Conservation (phyloP, 2,797 vertebrate species). For the Chaetodon trifasciatus region DNA sequence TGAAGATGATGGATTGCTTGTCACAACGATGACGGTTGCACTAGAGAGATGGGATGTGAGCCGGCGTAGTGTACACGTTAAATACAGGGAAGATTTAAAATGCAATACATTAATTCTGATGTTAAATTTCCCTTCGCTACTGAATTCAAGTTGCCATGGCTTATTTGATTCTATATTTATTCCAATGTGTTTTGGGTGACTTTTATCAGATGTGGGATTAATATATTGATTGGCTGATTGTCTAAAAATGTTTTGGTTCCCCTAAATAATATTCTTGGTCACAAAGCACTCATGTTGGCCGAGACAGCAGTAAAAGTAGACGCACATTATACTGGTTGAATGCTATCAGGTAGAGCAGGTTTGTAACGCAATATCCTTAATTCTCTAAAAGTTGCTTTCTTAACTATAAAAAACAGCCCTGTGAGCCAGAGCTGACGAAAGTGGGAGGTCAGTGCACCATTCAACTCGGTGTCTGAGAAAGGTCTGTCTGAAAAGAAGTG, state of each 20-base stretch:
- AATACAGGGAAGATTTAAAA: neutral
- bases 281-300: neutral
- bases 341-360: neutral
- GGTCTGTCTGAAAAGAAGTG: conserved; percentile 28
- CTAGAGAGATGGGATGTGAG: conserved; percentile 22
- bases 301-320: neutral
- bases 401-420: neutral
- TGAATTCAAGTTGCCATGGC: neutral
- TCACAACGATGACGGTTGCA: conserved; percentile 24
- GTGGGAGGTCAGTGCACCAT: conserved; percentile 2
- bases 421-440: conserved; percentile 6
- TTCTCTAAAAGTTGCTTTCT: neutral
- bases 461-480: neutral
- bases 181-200: neutral
- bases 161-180: neutral
- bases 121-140: neutral
- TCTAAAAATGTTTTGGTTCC: neutral
- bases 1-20: conserved; percentile 56
- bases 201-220: neutral
- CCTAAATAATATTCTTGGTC: neutral
- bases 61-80: neutral
- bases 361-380: neutral
- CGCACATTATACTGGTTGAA: neutral
- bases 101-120: neutral
- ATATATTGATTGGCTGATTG: neutral